Conservation (phyloP, 2,113 vertebrate genomes). For the Nestor notabilis region DNA sequence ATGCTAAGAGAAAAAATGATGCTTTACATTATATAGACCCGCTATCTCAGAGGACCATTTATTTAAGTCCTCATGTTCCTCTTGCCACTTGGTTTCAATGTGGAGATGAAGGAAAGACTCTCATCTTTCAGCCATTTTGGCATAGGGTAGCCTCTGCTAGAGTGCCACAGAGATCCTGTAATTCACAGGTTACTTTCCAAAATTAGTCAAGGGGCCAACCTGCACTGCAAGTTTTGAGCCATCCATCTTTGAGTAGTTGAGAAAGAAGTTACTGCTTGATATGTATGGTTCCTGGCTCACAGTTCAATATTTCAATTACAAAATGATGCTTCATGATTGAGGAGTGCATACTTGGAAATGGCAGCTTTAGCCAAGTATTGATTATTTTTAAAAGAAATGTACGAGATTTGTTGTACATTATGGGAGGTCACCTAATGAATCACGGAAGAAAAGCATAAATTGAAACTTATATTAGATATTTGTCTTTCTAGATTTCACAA, state of each 20-base stretch:
- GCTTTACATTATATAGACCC: neutral
- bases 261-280: neutral
- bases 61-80: neutral
- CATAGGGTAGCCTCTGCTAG: neutral
- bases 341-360: neutral
- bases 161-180: neutral
- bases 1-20: neutral
- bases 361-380: neutral
- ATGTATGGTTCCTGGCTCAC: neutral
- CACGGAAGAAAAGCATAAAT: neutral
- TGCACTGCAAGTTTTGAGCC: neutral
- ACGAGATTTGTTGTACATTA: neutral
- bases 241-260: neutral
- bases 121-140: neutral
- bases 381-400: neutral
- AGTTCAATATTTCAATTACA: neutral
- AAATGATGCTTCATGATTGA: neutral
- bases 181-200: neutral
- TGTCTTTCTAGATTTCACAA: neutral
- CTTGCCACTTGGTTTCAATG: neutral
- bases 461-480: neutral
- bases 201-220: neutral
- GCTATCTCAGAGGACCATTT: neutral
- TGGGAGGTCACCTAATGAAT: neutral
- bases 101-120: neutral